Conservation (phyloP, 2,113 vertebrate species). For the Colossoma macropomum region DNA sequence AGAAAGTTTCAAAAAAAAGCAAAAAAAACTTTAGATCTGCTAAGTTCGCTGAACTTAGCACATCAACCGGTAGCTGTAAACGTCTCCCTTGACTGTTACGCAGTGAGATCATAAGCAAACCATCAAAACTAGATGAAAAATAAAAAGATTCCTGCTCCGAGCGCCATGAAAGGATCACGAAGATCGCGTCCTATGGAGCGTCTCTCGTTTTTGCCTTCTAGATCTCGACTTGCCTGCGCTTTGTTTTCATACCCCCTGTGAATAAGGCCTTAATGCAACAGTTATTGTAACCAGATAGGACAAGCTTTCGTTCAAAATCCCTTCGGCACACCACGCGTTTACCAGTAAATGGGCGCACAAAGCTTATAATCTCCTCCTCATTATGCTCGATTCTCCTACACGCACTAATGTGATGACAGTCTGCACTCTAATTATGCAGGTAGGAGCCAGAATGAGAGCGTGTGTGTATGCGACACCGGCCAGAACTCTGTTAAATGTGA, state of each 20-base stretch:
- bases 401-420: constrained; percentile 76
- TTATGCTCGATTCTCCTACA: constrained; percentile 75
- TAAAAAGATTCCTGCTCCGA: constrained; percentile 6
- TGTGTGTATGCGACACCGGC: constrained; percentile 11
- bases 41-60: not conserved
- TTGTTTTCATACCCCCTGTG: constrained; percentile 61
- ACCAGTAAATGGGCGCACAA: constrained; percentile 79
- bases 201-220: constrained; percentile 31
- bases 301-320: constrained; percentile 72
- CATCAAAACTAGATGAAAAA: constrained; percentile 12
- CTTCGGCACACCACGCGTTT: constrained; percentile 71
- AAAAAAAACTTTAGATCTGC: not conserved
- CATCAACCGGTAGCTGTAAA: constrained; percentile 3
- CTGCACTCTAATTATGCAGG: constrained; percentile 67
- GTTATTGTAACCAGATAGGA: constrained; percentile 77
- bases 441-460: constrained; percentile 32
- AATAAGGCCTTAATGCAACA: constrained; percentile 69
- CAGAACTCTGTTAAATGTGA: constrained; percentile 33
- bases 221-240: constrained; percentile 45
- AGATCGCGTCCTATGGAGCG: not conserved
- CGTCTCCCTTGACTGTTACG: constrained; percentile 19
- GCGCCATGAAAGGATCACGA: constrained; percentile 58
- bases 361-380: constrained; percentile 77
- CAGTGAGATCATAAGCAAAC: constrained; percentile 3
- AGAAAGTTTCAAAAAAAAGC: constrained; percentile 4